These are phyloP conservation scores for Stictocephala bisonia DNA, from an alignment of 2,888 invertebrate genomes.

Conservation along the genomic window DNA sequence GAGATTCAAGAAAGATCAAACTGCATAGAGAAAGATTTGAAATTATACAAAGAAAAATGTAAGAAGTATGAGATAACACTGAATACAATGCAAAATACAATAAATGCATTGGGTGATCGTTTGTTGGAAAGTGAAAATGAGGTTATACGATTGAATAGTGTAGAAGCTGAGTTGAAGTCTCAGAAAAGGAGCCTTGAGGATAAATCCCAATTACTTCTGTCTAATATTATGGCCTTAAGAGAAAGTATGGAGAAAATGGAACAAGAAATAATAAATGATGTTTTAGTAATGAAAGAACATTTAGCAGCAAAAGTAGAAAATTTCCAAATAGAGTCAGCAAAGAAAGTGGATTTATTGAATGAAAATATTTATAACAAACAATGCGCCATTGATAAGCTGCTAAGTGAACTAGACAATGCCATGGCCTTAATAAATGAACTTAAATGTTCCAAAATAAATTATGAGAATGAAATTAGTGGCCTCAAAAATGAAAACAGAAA, in stretches of 20 bases:
- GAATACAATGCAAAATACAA: constrained; percentile 7
- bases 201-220: neutral
- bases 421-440: no score
- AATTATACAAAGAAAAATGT: neutral
- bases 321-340: neutral
- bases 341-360: no score
- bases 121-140: constrained; percentile 8
- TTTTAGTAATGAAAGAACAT: neutral
- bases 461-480: no score
- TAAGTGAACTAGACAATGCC: no score
- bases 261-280: no score
- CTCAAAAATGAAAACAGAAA: no score
- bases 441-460: no score
- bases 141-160: neutral
- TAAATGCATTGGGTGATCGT: neutral
- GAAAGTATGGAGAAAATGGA: no score
- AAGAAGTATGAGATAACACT: neutral
- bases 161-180: neutral
- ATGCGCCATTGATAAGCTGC: no score
- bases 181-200: neutral
- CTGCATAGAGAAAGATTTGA: neutral
- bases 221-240: neutral
- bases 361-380: no score
- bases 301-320: neutral
- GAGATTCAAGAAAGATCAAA: neutral